Conservation (phyloP, 2,113 vertebrate genomes). For the Pluvialis apricaria region DNA sequence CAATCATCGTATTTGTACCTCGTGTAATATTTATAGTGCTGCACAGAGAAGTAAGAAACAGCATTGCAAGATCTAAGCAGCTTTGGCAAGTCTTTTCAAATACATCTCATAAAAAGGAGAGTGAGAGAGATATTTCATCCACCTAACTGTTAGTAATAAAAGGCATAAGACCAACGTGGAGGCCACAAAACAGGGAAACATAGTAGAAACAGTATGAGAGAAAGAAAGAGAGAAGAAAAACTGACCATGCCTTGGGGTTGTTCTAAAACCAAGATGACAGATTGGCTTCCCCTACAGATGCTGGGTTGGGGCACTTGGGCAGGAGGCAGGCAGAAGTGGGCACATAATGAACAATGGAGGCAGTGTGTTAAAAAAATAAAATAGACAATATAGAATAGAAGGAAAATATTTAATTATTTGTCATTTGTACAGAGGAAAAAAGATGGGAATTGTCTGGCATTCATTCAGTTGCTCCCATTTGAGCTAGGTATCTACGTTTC, state of each 20-base stretch:
- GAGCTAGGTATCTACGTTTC: not conserved
- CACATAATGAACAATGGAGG: not conserved
- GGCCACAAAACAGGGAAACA: not conserved
- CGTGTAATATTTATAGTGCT: not conserved
- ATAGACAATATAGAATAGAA: not conserved
- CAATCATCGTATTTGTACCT: not conserved
- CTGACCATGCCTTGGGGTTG: not conserved
- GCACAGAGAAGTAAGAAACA: not conserved
- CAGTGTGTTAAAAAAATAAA: not conserved
- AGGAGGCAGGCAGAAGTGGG: not conserved
- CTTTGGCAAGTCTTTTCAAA: not conserved
- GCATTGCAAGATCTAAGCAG: not conserved
- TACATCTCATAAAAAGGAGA: not conserved
- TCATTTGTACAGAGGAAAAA: not conserved
- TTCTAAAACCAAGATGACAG: not conserved
- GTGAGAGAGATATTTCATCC: not conserved
- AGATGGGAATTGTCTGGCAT: not conserved
- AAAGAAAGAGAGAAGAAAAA: not conserved
- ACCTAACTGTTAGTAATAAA: not conserved
- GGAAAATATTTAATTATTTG: not conserved
- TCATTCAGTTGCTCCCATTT: not conserved
- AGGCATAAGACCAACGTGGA: not conserved
- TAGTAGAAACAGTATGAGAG: not conserved
- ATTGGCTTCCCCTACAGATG: not conserved
- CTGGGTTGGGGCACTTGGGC: not conserved